These are phyloP conservation scores for Dicentrarchus labrax DNA, from an alignment of 2,113 vertebrate genomes.

Conservation along the genomic window DNA sequence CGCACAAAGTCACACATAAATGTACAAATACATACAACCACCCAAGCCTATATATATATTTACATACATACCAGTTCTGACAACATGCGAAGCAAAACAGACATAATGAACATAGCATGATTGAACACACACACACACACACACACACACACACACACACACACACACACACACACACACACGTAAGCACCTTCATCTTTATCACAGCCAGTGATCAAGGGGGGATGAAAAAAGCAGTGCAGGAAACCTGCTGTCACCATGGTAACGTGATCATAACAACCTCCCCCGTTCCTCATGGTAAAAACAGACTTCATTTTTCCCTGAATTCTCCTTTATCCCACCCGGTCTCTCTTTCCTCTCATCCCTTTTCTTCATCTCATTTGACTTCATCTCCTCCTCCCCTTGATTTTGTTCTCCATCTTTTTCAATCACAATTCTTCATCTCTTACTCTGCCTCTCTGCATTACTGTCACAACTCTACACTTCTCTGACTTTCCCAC, in stretches of 20 bases:
- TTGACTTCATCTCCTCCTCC: background rate
- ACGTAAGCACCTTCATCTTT: constrained; percentile 43
- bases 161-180: constrained; percentile 17
- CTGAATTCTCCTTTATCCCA: constrained; percentile 3
- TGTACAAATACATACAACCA: background rate
- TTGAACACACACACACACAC: constrained; percentile 19
- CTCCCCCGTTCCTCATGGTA: constrained; percentile 21
- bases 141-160: constrained; percentile 16
- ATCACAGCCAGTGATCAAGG: constrained; percentile 62
- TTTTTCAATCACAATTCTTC: background rate
- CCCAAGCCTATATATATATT: background rate
- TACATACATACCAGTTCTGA: background rate
- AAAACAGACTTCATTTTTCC: constrained; percentile 41
- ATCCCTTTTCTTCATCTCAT: background rate
- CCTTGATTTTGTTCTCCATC: background rate
- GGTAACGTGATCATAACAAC: constrained; percentile 70
- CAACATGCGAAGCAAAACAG: background rate
- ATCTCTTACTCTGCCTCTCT: background rate
- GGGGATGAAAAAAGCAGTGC: constrained; percentile 46
- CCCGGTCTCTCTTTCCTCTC: background rate
- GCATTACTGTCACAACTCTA: background rate
- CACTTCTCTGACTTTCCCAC: background rate
- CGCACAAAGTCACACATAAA: background rate
- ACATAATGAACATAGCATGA: constrained; percentile 9
- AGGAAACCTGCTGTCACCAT: constrained; percentile 70